Conservation (phyloP, 2,888 invertebrate species). For the Limnephilus marmoratus region DNA sequence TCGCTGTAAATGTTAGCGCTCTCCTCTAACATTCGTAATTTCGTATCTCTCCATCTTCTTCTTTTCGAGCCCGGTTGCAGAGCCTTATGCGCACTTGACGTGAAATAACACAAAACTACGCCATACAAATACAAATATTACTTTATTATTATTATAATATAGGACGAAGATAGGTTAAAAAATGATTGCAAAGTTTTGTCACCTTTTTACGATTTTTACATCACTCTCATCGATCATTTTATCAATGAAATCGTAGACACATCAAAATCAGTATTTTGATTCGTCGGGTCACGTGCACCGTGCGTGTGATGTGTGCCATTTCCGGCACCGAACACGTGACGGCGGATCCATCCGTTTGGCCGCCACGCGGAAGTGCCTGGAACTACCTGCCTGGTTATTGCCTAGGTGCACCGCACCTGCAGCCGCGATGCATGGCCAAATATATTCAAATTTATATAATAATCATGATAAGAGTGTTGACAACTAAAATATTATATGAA, state of each 20-base stretch:
- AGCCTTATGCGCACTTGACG: no score
- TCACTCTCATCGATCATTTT: not conserved
- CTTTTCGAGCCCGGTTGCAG: no score
- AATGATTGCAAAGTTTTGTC: not conserved
- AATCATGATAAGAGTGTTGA: not conserved
- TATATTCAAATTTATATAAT: not conserved
- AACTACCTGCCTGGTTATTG: not conserved
- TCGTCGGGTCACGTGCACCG: slow-evolving; percentile 3
- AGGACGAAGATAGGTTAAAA: no score
- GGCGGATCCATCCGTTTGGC: slow-evolving; percentile 2
- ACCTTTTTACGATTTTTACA: not conserved
- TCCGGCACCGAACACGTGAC: slow-evolving; percentile 8
- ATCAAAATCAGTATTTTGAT: not conserved
- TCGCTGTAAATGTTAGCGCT: no score
- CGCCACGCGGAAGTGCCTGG: slow-evolving; percentile 11
- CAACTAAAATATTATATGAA: not conserved
- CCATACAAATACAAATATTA: no score
- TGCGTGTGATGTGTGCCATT: not conserved
- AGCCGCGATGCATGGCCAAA: not conserved
- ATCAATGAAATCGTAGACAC: not conserved
- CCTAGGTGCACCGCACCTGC: slow-evolving; percentile 1
- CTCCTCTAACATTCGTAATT: no score
- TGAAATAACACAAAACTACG: no score
- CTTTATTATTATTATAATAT: no score
- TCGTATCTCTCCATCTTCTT: no score